Evolutionary conservation across 2,888 invertebrate genomes (phyloP).

Genomic region (Lepetodrilus schrolli): DNA sequence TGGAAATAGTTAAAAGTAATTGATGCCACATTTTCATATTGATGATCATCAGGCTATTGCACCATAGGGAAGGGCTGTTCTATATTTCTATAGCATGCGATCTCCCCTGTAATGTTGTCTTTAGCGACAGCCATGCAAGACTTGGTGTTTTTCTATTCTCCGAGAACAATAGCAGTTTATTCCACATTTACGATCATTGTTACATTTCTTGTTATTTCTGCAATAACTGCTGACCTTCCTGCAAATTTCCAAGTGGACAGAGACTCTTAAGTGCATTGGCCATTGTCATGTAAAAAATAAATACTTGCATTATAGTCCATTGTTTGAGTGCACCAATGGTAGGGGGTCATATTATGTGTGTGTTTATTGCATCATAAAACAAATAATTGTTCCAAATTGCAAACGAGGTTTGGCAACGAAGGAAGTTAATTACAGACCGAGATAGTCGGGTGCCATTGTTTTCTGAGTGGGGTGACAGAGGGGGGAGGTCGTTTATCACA

Average conservation of each 20-base stretch:
- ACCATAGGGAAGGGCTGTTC: no score
- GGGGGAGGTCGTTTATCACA: background rate
- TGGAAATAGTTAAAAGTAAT: no score
- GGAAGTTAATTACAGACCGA: background rate
- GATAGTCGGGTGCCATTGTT: background rate
- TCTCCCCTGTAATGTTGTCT: no score
- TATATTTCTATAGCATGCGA: no score
- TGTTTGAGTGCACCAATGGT: background rate
- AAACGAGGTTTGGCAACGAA: background rate
- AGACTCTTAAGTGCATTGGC: background rate
- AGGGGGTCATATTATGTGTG: background rate
- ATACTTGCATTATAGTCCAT: background rate
- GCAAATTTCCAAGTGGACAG: background rate
- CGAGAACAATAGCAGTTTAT: constrained; percentile 9
- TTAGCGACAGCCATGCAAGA: no score
- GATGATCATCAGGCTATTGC: no score
- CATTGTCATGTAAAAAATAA: background rate
- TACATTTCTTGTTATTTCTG: background rate
- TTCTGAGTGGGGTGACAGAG: background rate
- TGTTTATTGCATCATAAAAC: constrained; percentile 19
- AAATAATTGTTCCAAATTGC: constrained; percentile 8
- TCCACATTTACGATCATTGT: constrained; percentile 11
- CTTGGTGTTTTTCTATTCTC: background rate
- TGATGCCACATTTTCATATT: no score
- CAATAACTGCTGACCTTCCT: background rate